phyloP scores from a whole-genome alignment of 2,888 invertebrate genomes.

The Tigriopus californicus region DNA sequence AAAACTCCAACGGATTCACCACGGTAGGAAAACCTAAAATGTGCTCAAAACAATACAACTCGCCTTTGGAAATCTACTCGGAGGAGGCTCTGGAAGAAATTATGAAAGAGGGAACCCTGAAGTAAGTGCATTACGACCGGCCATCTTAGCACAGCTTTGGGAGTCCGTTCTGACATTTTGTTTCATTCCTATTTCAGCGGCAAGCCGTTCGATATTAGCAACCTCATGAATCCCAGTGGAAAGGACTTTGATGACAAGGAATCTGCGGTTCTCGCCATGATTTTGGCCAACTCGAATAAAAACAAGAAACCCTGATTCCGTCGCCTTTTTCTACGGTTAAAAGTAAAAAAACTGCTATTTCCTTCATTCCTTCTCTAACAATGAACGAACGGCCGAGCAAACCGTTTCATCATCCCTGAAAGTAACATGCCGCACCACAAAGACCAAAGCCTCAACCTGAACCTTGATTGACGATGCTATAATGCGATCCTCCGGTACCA shows the following conservation, averaged over 20 bases:
- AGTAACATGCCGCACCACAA: not conserved
- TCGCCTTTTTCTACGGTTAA: no score
- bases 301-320: not conserved
- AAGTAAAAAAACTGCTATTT: not conserved
- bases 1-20: conserved; percentile 7
- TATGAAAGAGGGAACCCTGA: conserved; percentile 6
- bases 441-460: no score
- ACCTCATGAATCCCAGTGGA: conserved; percentile 10
- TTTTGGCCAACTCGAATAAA: not conserved
- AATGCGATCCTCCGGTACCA: no score
- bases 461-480: no score
- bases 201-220: conserved; percentile 5
- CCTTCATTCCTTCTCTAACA: not conserved
- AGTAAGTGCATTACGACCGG: conserved; percentile 5
- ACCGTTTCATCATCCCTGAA: not conserved
- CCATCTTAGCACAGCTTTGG: not conserved
- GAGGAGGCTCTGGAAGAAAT: conserved; percentile 14
- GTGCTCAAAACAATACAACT: conserved; percentile 10
- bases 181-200: conserved; percentile 2
- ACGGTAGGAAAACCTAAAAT: conserved; percentile 15
- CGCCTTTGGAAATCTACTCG: conserved; percentile 10
- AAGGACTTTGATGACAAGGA: conserved; percentile 1
- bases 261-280: not conserved
- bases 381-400: not conserved
- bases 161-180: not conserved